Conservation (phyloP, 2,888 invertebrate genomes). For the Agonum fuliginosum region DNA sequence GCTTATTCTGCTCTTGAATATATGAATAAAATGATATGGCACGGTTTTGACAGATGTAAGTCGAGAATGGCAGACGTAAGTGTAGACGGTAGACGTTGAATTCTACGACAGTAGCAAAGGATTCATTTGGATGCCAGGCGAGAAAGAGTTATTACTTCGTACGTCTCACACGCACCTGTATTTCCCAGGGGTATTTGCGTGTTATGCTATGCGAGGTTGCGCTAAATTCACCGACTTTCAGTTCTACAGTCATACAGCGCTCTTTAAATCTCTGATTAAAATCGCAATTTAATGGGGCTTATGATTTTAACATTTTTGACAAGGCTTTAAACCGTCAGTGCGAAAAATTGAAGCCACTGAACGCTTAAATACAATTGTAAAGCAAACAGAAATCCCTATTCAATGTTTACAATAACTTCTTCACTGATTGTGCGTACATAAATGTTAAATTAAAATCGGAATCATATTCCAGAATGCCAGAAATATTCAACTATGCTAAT, state of each 20-base stretch:
- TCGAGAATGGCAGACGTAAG: slow-evolving; percentile 1
- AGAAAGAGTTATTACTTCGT: slow-evolving; percentile 43
- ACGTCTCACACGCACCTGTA: slow-evolving; percentile 37
- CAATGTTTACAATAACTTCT: no score
- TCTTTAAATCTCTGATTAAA: slow-evolving; percentile 42
- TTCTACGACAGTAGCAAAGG: neutral
- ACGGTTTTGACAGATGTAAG: slow-evolving; percentile 9
- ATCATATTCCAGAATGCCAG: no score
- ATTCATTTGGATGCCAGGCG: slow-evolving; percentile 6
- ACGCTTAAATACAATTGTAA: neutral
- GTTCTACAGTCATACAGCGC: neutral
- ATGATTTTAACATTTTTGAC: slow-evolving; percentile 21
- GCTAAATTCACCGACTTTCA: slow-evolving; percentile 31
- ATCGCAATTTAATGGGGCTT: slow-evolving; percentile 33
- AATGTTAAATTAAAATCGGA: no score
- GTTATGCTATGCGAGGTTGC: neutral
- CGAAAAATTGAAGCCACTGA: slow-evolving; percentile 5
- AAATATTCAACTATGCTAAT: no score
- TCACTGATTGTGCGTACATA: no score
- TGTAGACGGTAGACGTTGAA: neutral
- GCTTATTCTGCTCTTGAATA: neutral
- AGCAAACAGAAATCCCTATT: neutral
- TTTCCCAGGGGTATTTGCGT: slow-evolving; percentile 35
- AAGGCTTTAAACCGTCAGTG: neutral
- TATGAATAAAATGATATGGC: slow-evolving; percentile 22